phyloP scores from a whole-genome alignment of 2,797 vertebrate species.

The Propithecus deckenii region DNA sequence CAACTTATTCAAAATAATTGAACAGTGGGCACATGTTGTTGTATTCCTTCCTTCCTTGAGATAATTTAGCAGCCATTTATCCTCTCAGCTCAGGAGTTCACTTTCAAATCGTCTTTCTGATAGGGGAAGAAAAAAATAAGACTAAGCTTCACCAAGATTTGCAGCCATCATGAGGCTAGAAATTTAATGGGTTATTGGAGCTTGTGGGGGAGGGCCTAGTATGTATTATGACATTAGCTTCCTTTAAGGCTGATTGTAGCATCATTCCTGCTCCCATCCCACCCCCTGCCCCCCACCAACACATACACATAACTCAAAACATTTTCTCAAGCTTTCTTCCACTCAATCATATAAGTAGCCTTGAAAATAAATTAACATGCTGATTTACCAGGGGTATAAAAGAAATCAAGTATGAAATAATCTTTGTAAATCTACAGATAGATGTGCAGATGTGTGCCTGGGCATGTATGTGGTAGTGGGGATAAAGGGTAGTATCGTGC shows the following conservation, averaged over 20 bases:
- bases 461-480: not conserved
- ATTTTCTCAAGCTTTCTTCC: constrained; percentile 49
- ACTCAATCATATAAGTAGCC: constrained; percentile 10
- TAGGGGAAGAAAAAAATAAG: too few relatives aligned
- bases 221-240: not conserved
- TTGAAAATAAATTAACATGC: constrained; percentile 66
- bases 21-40: not conserved
- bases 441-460: not conserved
- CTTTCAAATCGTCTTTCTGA: not conserved
- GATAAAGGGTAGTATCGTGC: not conserved
- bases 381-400: constrained; percentile 33
- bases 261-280: not conserved
- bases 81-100: not conserved
- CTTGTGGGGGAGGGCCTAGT: not conserved
- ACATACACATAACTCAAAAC: constrained; percentile 24
- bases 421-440: constrained; percentile 1
- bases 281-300: not conserved
- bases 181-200: not conserved
- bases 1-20: constrained; percentile 2
- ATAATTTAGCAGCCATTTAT: constrained; percentile 2
- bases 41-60: not conserved
- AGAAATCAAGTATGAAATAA: constrained; percentile 46
- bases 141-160: not conserved
- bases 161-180: not conserved
- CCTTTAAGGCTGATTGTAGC: not conserved